Base-by-base conservation (phyloP, 2,888 invertebrate genomes). In the Bugulina stolonifera region DNA sequence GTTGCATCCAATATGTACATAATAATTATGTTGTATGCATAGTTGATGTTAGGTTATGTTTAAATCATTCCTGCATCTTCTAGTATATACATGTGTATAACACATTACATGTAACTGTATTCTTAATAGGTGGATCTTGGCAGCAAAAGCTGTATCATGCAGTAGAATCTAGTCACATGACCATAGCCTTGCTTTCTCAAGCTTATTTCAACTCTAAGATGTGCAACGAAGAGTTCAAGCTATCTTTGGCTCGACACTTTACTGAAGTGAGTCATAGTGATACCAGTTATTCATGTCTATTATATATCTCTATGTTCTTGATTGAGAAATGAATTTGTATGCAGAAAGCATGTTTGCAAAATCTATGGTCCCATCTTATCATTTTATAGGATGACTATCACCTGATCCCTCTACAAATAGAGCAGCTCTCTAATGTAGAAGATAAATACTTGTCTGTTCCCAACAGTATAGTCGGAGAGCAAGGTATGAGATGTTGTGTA, bases 161-260 rank as follows among this genome's bases (percentile, higher is more conserved):
- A 54, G 71, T 82, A 35, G 80, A 80, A 71, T 74, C 73, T 54
- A 75, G 79, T 14, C 72, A 72, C n/a, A 79, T 80, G 73, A 74
- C 81, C 35, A 73, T 83, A 18, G 78, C 80, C 23, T 74, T 83
- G 10, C 25, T 82, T 10, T 78, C 80, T 18, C 74, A 75, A 1
- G 75, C 75, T 27, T 83, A 83, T 73, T 35, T 81, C 18, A 72
- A 76, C 3, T 83, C 83, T 14, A 72, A 74, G 18, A 79, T 82
- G 22, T 82, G 83, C 75, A 75, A 74, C 35, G 83, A 83, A 73
- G 83, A 83, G 73, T 81, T 79, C 73, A 81, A 79, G 72, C 78
- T 83, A 22, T 78, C 80, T 14, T 72, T 81, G 35, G 78, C 79
- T 14, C 76, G 79, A 69, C 76, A 78, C 72, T 73, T 80, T 14